Percentiles rank a stretch among this genome's conserved stretches.
Conservation (phyloP, 2,113 vertebrate species). For the Forbesichthys papilliferus region DNA sequence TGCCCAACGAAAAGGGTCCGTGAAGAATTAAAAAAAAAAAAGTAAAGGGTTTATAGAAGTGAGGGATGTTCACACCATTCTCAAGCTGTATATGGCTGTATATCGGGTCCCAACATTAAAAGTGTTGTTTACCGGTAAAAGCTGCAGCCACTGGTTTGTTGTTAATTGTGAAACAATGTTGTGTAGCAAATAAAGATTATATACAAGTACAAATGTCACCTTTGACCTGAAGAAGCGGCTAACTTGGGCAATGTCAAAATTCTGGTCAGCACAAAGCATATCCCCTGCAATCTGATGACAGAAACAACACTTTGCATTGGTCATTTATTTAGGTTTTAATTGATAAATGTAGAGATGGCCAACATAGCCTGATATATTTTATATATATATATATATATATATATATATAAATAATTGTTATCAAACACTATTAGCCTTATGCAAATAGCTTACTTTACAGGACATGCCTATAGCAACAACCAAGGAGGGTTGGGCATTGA, state of each 20-base stretch:
- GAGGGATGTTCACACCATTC: background rate
- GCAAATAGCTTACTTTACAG: too few relatives aligned
- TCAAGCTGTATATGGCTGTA: background rate
- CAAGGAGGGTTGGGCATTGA: too few relatives aligned
- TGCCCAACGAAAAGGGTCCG: background rate
- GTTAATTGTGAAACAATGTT: too few relatives aligned
- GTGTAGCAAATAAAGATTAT: background rate
- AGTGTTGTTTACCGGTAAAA: too few relatives aligned
- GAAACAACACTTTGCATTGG: background rate
- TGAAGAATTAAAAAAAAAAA: too few relatives aligned
- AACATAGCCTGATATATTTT: background rate
- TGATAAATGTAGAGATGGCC: background rate
- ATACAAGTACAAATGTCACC: slow-evolving; percentile 55
- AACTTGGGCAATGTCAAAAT: slow-evolving; percentile 83
- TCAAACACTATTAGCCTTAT: too few relatives aligned
- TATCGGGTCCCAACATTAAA: too few relatives aligned
- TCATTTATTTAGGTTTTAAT: background rate
- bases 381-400: too few relatives aligned
- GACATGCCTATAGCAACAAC: too few relatives aligned
- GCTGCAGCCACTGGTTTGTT: too few relatives aligned
- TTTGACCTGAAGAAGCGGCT: slow-evolving; percentile 81
- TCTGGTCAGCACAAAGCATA: slow-evolving; percentile 84
- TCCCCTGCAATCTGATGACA: slow-evolving; percentile 79
- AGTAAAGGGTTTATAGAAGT: too few relatives aligned
- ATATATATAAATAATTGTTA: too few relatives aligned